These are phyloP conservation scores for Hydropsyche betteni DNA, from an alignment of 2,888 invertebrate species.

Conservation along the genomic window DNA sequence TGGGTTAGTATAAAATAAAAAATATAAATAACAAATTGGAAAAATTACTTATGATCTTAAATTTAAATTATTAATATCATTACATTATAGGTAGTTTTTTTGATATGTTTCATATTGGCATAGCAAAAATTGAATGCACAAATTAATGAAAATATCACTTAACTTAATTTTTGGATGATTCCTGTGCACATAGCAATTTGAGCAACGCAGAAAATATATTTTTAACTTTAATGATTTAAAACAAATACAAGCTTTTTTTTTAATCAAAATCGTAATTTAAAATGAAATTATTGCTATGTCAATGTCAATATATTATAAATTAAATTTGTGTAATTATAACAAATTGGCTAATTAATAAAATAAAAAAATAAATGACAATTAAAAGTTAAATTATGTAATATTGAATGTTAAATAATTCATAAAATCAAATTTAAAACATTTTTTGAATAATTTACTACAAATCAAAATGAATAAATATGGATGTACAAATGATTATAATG, in stretches of 20 bases:
- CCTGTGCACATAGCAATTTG: neutral
- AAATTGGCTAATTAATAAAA: neutral
- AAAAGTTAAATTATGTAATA: neutral
- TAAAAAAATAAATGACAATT: neutral
- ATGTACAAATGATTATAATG: neutral
- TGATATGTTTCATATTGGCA: slow-evolving; percentile 51
- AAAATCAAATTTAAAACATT: neutral
- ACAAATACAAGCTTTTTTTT: neutral
- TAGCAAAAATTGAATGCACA: slow-evolving; percentile 27
- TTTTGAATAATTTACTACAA: neutral
- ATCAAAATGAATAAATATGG: neutral
- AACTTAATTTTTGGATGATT: neutral
- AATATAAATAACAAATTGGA: too few species aligned
- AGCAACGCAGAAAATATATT: neutral
- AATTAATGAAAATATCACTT: neutral
- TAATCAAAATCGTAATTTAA: neutral
- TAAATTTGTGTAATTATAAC: neutral
- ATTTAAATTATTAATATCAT: neutral
- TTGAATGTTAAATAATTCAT: neutral
- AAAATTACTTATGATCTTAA: too few species aligned
- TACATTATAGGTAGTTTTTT: slow-evolving; percentile 35
- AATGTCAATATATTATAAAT: slow-evolving; percentile 29
- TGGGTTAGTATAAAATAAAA: too few species aligned
- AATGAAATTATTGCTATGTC: slow-evolving; percentile 32
- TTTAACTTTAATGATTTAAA: neutral